Evolutionary conservation across 1,140 invertebrate species (phyloP), one percentile per base, ranked within the genome.

Genomic region (Solenopsis fugax): DNA sequence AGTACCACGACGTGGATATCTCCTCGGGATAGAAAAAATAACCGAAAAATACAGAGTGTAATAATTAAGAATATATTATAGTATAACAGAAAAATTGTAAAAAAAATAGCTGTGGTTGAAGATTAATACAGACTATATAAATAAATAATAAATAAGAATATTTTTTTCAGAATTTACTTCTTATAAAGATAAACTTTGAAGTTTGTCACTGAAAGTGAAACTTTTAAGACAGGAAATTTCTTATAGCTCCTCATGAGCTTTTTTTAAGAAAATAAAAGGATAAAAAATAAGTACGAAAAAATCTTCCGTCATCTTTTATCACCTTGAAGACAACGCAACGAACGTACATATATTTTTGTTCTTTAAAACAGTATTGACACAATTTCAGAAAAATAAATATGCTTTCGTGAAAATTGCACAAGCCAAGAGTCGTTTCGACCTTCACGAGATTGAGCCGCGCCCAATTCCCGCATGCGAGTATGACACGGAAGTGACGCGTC

Each of bases 381-480:
- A 45, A 13, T 4, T 56, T 45, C 52, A 34, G 18, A n/a, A 58
- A 73, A 58, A 82, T 48, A 50, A 52, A 60, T 16, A n/a, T 18
- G 24, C n/a, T 58, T 60, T 54, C 18, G 29, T 29, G 37, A 71
- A 72, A 72, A 84, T 84, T 62, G 69, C 54, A 75, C 48, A 50
- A 82, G 54, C 37, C 67, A 73, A 75, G 62, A 73, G 41, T 24
- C 50, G 52, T 21, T n/a, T 48, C 54, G 80, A 62, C 69, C 69
- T 84, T 84, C 54, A 34, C 67, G 67, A 73, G 50, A 29, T 82
- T 82, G 80, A 84, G 54, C 69, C 67, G 80, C 69, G 80, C 80
- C 80, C 80, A 84, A 84, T 84, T 84, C 24, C 24, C 41, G 80
- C 54, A 4, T 56, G 7, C 64, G 13, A 58, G 16, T 56, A 10